Base-by-base conservation (phyloP, 2,888 invertebrate genomes). In the Nemapogon koenigi region DNA sequence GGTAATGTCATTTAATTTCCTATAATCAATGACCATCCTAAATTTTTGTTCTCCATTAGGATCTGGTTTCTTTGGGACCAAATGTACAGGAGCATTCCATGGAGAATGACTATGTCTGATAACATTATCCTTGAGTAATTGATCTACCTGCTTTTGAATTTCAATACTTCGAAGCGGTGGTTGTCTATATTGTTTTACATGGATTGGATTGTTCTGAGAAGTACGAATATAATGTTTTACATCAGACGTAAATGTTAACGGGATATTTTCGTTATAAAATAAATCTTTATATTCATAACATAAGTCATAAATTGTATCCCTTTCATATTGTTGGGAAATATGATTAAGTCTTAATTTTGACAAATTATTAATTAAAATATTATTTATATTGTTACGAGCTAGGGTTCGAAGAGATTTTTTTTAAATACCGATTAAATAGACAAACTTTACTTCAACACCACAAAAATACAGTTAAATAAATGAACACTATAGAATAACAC, bases 1-100 rank as follows among this genome's bases (percentile, higher is more conserved):
- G 1, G 64, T 63, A 18, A 51, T 49, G 7, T 61, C 50, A 41
- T 68, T 69, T 33, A 66, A 33, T 43, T 59, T 54, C 19, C 59
- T 38, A 40, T 57, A 65, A 41, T 65, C 62, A 2, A 62, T 52
- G 3, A 65, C 63, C 13, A 64, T 41, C 17, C 44, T 38, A 8
- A 31, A 55, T 40, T 49, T 49, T 10, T 28, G 31, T 41, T 41
- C 33, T 3, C 48, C 48, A 4, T 45, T 36, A 13, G 45, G 40
- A 35, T 49, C 48, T 2, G 14, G 7, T 35, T 47, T 49, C 29
- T 49, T 45, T 10, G 47, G 47, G 2, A 51, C 50, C 8, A 52
- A 16, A 38, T 46, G 49, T n/a, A 53, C 45, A 1, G 52, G 53
- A 1, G 46, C 40, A 14, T 40, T 44, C 50, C 49, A 52, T 1